Percentiles rank a stretch among this genome's conserved stretches.
Conservation (phyloP, 1,140 invertebrate species). For the Procambarus clarkii region DNA sequence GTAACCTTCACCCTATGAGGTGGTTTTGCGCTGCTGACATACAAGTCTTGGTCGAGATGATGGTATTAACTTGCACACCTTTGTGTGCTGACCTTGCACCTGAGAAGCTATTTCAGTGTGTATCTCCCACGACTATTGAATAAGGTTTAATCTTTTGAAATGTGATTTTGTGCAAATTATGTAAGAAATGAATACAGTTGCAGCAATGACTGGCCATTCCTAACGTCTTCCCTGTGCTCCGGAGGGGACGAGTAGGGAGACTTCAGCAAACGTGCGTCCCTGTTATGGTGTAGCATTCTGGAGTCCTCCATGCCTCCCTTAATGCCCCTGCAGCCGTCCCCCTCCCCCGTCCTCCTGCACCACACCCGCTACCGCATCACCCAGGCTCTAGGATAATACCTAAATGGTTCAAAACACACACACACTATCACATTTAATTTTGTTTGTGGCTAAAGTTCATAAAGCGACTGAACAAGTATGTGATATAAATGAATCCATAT, state of each 20-base stretch:
- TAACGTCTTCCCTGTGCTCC: slow-evolving; percentile 68
- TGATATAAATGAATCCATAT: slow-evolving; percentile 36
- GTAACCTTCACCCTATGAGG: no score
- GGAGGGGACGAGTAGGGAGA: slow-evolving; percentile 59
- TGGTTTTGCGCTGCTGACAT: no score
- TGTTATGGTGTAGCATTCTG: slow-evolving; percentile 22
- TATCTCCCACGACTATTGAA: slow-evolving; percentile 69
- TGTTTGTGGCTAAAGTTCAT: slow-evolving; percentile 38
- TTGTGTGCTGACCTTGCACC: no score
- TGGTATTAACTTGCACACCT: no score
- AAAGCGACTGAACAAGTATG: slow-evolving; percentile 42
- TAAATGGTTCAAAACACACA: slow-evolving; percentile 10
- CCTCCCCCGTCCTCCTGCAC: slow-evolving; percentile 32
- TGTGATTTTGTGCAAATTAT: slow-evolving; percentile 44
- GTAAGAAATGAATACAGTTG: slow-evolving; percentile 36
- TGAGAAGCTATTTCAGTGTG: no score
- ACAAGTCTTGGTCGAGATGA: no score
- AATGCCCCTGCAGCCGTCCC: slow-evolving; percentile 23
- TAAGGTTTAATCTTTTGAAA: slow-evolving; percentile 64
- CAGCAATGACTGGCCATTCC: slow-evolving; percentile 63
- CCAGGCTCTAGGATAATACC: background rate
- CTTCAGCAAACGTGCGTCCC: slow-evolving; percentile 19
- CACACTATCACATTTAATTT: background rate
- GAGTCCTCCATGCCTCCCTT: slow-evolving; percentile 36
- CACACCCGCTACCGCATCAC: slow-evolving; percentile 27